These are phyloP conservation scores for Drosophila cardini DNA, from an alignment of 1,140 invertebrate genomes.

Conservation along the genomic window DNA sequence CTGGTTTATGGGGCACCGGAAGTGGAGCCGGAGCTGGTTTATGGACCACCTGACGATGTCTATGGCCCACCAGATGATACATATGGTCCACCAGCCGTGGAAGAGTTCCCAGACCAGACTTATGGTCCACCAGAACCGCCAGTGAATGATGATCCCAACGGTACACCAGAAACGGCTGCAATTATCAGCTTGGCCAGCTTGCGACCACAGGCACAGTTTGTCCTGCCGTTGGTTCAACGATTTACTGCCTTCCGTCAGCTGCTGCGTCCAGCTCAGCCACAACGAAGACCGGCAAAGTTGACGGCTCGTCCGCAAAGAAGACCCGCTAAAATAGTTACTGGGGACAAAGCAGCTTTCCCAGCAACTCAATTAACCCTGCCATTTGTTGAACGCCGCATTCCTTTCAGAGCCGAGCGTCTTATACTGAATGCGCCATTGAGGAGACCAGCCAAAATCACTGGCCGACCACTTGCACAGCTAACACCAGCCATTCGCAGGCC, in stretches of 20 bases:
- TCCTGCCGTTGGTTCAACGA: conserved; percentile 62
- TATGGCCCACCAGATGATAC: conserved; percentile 39
- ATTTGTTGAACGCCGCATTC: conserved; percentile 64
- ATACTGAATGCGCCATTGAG: conserved; percentile 61
- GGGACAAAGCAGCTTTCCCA: conserved; percentile 41
- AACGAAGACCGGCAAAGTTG: conserved; percentile 60
- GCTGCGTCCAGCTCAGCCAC: conserved; percentile 29
- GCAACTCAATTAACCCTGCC: conserved; percentile 60
- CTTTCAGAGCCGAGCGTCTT: conserved; percentile 59
- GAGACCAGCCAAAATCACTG: conserved; percentile 39
- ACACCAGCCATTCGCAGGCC: conserved; percentile 41
- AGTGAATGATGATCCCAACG: conserved; percentile 18
- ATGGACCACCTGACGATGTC: conserved; percentile 43
- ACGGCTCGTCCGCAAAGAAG: conserved; percentile 38
- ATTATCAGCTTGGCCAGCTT: conserved; percentile 60
- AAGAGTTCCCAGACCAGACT: conserved; percentile 28
- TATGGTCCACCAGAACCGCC: conserved; percentile 34
- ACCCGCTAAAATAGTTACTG: conserved; percentile 54
- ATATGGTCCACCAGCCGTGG: conserved; percentile 21
- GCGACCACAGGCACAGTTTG: conserved; percentile 59
- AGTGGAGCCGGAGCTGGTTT: conserved; percentile 26
- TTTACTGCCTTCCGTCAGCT: conserved; percentile 56
- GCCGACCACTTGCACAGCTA: conserved; percentile 24
- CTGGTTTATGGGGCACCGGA: conserved; percentile 35
- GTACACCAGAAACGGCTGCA: conserved; percentile 49